Conservation (phyloP, 2,797 vertebrate genomes). For the Urophycis tenuis region DNA sequence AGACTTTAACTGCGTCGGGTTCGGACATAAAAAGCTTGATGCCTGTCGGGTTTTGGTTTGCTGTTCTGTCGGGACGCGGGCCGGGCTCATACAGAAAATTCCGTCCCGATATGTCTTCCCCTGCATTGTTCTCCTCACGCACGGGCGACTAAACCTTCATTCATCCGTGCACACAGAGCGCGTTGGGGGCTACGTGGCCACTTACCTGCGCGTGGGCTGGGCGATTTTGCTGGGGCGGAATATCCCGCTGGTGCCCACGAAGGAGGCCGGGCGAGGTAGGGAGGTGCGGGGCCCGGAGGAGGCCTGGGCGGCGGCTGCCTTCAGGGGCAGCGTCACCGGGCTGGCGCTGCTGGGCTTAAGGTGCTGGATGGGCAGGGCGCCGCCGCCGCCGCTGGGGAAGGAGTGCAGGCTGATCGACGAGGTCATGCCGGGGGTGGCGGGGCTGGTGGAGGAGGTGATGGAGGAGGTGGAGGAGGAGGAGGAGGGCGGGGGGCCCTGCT, state of each 20-base stretch:
- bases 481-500: conserved; percentile 75
- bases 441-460: conserved; percentile 68
- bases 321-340: conserved; percentile 78
- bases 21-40: too few species aligned
- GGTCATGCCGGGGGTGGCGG: conserved; percentile 61
- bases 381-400: conserved; percentile 73
- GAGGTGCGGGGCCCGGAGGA: conserved; percentile 71
- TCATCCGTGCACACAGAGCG: conserved; percentile 39
- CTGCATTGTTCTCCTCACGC: background rate
- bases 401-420: conserved; percentile 74
- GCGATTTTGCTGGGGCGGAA: conserved; percentile 80
- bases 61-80: too few species aligned
- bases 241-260: conserved; percentile 76
- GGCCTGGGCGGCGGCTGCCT: conserved; percentile 57
- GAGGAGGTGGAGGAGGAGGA: conserved; percentile 42
- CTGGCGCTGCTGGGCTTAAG: conserved; percentile 78
- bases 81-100: too few species aligned
- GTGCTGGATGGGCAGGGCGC: conserved; percentile 72
- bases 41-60: too few species aligned
- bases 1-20: too few species aligned
- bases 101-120: too few species aligned
- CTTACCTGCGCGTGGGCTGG: conserved; percentile 81
- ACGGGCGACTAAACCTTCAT: background rate
- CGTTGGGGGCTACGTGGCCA: background rate
- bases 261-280: conserved; percentile 87